Evolutionary conservation across 2,113 vertebrate species (phyloP), one percentile per base, ranked within the genome.

Genomic region (Grus americana): DNA sequence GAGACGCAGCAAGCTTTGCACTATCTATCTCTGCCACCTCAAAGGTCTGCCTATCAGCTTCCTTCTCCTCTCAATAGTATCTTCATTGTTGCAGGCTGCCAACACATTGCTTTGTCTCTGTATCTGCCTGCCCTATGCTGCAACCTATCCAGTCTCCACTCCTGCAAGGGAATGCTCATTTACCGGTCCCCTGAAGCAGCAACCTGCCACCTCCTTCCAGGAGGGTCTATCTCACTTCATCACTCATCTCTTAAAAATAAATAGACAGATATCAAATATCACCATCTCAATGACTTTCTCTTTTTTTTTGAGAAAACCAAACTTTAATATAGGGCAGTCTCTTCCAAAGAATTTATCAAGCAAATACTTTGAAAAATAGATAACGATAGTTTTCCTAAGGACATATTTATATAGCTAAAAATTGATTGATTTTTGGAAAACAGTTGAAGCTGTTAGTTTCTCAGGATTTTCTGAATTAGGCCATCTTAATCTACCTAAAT

Each of bases 71-170:
- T 15, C 44, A 76, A 7, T 0, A 62, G 8, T 7, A 7, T 32
- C 17, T 47, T 38, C 52, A 27, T 1, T 75, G 46, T 1, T 66
- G 30, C 21, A 80, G 52, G 19, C 10, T 81, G 59, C 19, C 15
- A 16, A 9, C 0, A 0, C 1, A 10, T 12, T 52, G 36, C 52
- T 61, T 67, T 14, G 18, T 18, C 42, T 74, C 34, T 70, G 13
- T 38, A 38, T 57, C 34, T 73, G 15, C 19, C 46, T 66, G 34
- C 8, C 30, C 7, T 17, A 3, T 11, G 23, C 20, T 75, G 24
- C 0, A 2, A 20, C 6, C 6, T 27, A 34, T 8, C 9, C 11
- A 42, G 36, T 29, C 68, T 57, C n/a, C 34, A 27, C 5, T 47
- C 5, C 54, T 72, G 46, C 50, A 79, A 47, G 1, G 6, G 19